Evolutionary conservation across 2,113 vertebrate genomes (phyloP).

Genomic region (Antechinus flavipes): DNA sequence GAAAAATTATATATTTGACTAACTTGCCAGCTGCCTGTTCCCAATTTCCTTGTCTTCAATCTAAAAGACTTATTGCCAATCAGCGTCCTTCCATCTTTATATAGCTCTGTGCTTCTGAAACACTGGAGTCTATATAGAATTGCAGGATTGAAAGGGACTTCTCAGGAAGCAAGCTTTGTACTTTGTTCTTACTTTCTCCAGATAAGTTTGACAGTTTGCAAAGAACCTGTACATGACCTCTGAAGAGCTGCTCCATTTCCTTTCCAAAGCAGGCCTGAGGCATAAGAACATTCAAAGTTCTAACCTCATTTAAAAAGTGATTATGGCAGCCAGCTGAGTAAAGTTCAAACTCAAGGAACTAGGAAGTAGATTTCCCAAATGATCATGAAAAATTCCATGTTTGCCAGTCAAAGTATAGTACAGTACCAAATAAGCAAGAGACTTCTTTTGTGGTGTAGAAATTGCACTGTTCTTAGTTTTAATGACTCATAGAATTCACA

Average conservation of each 20-base stretch:
- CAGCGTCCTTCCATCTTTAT: not conserved
- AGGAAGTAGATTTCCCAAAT: not conserved
- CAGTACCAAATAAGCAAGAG: not conserved
- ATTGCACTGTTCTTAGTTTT: not conserved
- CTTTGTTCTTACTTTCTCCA: not conserved
- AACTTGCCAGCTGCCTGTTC: not conserved
- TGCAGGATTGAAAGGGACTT: not conserved
- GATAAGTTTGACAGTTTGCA: not conserved
- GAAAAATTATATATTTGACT: not conserved
- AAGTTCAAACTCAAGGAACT: not conserved
- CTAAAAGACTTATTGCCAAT: not conserved
- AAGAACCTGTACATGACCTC: not conserved
- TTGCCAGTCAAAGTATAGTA: not conserved
- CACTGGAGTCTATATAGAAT: not conserved
- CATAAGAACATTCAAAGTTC: not conserved
- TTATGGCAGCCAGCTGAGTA: not conserved
- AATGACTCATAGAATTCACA: accelerated
- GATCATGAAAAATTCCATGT: not conserved
- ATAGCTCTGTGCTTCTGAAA: not conserved
- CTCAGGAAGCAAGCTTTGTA: not conserved
- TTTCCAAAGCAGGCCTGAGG: not conserved
- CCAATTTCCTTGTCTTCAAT: not conserved
- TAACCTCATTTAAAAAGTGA: not conserved
- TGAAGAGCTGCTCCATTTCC: not conserved
- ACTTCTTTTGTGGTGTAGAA: not conserved